Base-by-base conservation (phyloP, 2,113 vertebrate genomes). In the Mobula birostris region DNA sequence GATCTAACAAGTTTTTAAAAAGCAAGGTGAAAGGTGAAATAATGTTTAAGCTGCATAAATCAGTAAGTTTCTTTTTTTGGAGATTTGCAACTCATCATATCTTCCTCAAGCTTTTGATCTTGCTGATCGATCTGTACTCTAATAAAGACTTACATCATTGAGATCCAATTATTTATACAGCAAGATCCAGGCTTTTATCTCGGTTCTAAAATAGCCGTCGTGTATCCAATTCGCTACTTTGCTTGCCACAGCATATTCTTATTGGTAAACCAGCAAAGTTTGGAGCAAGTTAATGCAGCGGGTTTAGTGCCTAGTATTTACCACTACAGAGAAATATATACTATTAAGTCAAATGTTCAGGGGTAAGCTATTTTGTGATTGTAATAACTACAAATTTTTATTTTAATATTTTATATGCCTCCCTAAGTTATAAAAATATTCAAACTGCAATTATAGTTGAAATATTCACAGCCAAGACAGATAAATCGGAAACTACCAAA, bases 381-480 rank as follows among this genome's bases (percentile, higher is more conserved):
- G 90, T 9, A 40, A 40, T 48, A 48, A 74, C 32, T 72, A 74
- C 7, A 72, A 74, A 92, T 72, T 92, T 70, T 90, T 63, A 91
- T 91, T 70, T 21, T 11, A 91, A 70, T 14, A 74, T 74, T 74
- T 70, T 74, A 93, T 93, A 21, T 19, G 17, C 14, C 32, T 32
- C 21, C n/a, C 48, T 58, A 70, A 11, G 66, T 48, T 74, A 11
- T 74, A 48, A 93, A 87, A 93, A n/a, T 9, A 58, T 21, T 29
- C 14, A 66, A 66, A 36, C 74, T 24, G 3, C 68, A 27, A 21
- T 40, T 11, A 21, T 36, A 19, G 88, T 70, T 70, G 36, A 68
- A 92, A 92, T 72, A 27, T 93, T 93, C 68, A 93, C 48, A 56
- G 70, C 27, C 70, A 74, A 27, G 91, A 93, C 40, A 11, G 40